Conservation (phyloP, 2,888 invertebrate species). For the Polydrusus cervinus region DNA sequence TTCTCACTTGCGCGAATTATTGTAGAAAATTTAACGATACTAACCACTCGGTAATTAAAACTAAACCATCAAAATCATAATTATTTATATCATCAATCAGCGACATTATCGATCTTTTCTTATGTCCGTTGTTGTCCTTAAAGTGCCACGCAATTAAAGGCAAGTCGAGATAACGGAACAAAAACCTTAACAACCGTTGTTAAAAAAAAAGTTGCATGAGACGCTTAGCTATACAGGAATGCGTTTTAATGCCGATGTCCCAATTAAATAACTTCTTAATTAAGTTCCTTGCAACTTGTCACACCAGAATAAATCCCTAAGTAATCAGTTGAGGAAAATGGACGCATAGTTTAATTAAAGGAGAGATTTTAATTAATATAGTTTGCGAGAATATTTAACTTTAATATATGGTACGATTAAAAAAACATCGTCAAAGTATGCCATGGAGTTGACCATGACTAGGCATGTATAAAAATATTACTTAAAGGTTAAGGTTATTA, state of each 20-base stretch:
- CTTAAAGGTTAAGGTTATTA: too few species aligned
- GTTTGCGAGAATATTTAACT: not conserved
- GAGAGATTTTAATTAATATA: not conserved
- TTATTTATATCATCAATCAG: not conserved
- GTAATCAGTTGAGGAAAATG: conserved; percentile 9
- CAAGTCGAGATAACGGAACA: conserved; percentile 25
- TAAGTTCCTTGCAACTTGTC: conserved; percentile 75
- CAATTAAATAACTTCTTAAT: conserved; percentile 77
- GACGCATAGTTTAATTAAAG: conserved; percentile 10
- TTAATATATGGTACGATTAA: not conserved
- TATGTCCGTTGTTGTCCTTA: not conserved
- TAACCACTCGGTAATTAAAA: too few species aligned
- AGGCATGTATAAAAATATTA: too few species aligned
- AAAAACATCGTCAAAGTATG: too few species aligned
- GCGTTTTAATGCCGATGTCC: conserved; percentile 66
- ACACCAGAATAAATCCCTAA: conserved; percentile 69
- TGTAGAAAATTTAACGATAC: too few species aligned
- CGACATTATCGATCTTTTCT: conserved; percentile 1
- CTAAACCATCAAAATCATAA: too few species aligned
- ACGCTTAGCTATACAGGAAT: conserved; percentile 54
- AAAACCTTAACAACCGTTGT: conserved; percentile 16
- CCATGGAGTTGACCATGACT: too few species aligned
- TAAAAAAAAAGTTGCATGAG: conserved; percentile 23
- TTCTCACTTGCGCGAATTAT: too few species aligned
- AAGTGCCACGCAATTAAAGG: conserved; percentile 17